These are phyloP conservation scores for Heliornis fulica DNA, from an alignment of 2,113 vertebrate genomes.

Conservation along the genomic window DNA sequence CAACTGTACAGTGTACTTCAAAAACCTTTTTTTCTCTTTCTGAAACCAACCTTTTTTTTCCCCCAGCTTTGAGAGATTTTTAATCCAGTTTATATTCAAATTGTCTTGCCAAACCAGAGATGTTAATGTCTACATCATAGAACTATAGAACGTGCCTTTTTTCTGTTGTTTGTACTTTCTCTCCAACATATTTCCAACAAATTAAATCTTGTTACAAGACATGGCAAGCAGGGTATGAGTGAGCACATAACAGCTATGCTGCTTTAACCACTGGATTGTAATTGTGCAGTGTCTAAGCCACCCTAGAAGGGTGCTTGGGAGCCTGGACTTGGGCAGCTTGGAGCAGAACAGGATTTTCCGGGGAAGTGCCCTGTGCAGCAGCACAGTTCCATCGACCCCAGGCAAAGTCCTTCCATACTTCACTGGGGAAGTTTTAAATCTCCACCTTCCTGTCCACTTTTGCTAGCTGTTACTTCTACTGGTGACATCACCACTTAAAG, in stretches of 20 bases:
- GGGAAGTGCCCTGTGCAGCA: background rate
- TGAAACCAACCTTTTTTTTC: too few relatives aligned
- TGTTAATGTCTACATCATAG: background rate
- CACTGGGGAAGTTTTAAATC: background rate
- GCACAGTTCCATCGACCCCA: rapidly evolving
- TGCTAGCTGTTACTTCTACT: background rate
- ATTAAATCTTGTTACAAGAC: background rate
- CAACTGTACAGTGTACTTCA: background rate
- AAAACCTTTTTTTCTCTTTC: background rate
- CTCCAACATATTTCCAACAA: background rate
- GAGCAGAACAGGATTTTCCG: background rate
- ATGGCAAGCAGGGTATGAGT: background rate
- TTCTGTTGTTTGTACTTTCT: background rate
- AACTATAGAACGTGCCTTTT: background rate
- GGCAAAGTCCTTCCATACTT: background rate
- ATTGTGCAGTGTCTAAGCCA: background rate
- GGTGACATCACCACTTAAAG: background rate
- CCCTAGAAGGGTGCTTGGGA: background rate
- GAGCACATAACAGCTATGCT: rapidly evolving
- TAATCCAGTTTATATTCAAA: too few relatives aligned
- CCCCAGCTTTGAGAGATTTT: too few relatives aligned
- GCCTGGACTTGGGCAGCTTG: background rate
- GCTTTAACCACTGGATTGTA: background rate
- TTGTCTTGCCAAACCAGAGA: background rate
- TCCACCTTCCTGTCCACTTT: background rate